phyloP scores from a whole-genome alignment of 2,797 vertebrate genomes.

The Cercopithecus petaurista region DNA sequence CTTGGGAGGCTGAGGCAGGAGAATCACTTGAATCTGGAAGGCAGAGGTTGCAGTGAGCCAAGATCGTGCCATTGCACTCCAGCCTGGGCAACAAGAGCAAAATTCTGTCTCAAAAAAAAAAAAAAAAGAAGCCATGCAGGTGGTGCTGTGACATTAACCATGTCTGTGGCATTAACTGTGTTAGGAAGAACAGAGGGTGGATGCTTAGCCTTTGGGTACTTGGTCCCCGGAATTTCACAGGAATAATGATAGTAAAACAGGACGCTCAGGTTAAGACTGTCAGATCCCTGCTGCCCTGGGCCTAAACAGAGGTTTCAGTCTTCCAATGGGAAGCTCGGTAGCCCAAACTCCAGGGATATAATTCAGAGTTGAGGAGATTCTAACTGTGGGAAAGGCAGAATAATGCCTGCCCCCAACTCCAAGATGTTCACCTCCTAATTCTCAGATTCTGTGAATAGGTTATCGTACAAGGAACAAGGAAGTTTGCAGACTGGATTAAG shows the following conservation, averaged over 20 bases:
- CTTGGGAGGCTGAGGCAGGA: no score
- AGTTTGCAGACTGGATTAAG: neutral
- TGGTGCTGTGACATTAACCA: neutral
- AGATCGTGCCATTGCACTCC: no score
- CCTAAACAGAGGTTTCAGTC: neutral
- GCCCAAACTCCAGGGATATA: rapidly evolving
- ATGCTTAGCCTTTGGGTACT: neutral
- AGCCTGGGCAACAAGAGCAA: no score
- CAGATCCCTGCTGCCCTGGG: neutral
- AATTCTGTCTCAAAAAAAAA: rapidly evolving
- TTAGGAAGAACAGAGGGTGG: neutral
- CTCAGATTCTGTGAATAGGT: rapidly evolving
- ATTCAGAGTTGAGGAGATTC: neutral
- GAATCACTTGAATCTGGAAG: no score
- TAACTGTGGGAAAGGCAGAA: neutral
- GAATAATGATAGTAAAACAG: neutral
- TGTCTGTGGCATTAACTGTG: neutral
- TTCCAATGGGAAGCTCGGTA: neutral
- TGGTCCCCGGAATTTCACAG: neutral
- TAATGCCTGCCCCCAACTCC: neutral
- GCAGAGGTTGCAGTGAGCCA: no score
- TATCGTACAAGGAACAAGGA: rapidly evolving
- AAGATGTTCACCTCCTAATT: neutral
- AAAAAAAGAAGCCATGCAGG: rapidly evolving
- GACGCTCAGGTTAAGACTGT: no score